Evolutionary conservation across 2,113 vertebrate genomes (phyloP).

Genomic region (Chrysemys picta): DNA sequence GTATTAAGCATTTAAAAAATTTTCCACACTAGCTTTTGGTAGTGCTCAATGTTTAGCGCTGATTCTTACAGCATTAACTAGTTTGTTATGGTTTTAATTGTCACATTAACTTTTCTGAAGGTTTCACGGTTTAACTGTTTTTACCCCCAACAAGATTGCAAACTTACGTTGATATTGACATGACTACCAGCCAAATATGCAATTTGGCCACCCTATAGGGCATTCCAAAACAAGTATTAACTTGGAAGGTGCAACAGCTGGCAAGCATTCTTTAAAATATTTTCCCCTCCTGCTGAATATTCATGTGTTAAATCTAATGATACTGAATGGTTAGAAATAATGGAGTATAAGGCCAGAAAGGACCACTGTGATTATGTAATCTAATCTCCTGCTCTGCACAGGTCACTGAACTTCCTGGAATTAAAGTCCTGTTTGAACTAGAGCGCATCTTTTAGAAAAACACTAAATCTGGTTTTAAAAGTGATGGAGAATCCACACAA

Average conservation of each 20-base stretch:
- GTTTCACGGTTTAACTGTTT: background rate
- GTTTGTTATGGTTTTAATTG: background rate
- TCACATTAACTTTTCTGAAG: background rate
- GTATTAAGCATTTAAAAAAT: background rate
- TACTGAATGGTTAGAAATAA: background rate
- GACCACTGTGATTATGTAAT: background rate
- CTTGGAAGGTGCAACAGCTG: background rate
- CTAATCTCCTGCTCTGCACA: background rate
- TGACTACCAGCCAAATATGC: background rate
- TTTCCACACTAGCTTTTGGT: background rate
- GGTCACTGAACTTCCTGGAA: background rate
- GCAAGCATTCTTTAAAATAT: background rate
- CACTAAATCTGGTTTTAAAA: background rate
- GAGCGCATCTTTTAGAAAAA: background rate
- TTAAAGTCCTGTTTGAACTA: background rate
- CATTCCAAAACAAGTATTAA: background rate
- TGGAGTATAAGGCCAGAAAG: background rate
- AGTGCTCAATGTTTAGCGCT: background rate
- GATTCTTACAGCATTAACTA: background rate
- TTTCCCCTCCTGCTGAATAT: background rate
- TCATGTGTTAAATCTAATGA: background rate
- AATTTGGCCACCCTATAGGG: background rate
- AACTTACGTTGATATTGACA: background rate
- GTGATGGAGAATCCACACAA: background rate
- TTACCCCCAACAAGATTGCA: background rate